Percentiles rank a stretch among this genome's conserved stretches.
Evolutionary conservation across 1,140 invertebrate genomes (phyloP).

Genomic region (Philopotamus ludificatus): DNA sequence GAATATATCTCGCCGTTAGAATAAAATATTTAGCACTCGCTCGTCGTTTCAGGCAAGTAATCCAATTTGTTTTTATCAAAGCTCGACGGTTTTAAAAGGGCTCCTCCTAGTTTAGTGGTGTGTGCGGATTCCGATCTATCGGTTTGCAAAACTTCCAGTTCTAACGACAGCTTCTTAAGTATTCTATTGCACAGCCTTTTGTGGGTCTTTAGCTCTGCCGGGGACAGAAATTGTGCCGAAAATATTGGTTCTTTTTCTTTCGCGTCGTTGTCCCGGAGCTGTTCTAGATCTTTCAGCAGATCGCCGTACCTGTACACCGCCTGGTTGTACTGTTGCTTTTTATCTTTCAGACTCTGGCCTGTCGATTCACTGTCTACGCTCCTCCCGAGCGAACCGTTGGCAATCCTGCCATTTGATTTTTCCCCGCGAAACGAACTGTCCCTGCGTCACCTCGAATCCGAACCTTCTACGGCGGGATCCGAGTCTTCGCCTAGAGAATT

Average conservation of each 20-base stretch:
- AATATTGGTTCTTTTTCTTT: conserved; percentile 14
- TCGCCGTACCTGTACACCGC: conserved; percentile 25
- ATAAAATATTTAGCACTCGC: background rate
- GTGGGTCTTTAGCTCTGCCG: conserved; percentile 32
- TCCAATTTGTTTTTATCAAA: background rate
- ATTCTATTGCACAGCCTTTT: conserved; percentile 33
- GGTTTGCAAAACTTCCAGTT: conserved; percentile 21
- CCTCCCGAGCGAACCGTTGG: conserved; percentile 33
- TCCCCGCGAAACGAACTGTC: conserved; percentile 33
- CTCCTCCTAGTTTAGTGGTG: background rate
- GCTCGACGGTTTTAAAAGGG: background rate
- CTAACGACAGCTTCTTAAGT: conserved; percentile 27
- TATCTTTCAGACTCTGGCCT: conserved; percentile 31
- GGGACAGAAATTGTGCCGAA: conserved; percentile 25
- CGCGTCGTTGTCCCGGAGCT: conserved; percentile 6
- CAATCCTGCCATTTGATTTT: conserved; percentile 34
- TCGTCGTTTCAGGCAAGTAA: background rate
- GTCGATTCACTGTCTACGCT: conserved; percentile 24
- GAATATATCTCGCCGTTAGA: background rate
- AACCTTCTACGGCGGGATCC: conserved; percentile 52
- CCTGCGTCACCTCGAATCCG: conserved; percentile 56
- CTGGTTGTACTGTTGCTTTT: conserved; percentile 38
- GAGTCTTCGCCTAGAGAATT: conserved; percentile 53
- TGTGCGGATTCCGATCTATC: background rate
- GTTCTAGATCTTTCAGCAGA: conserved; percentile 12